Percentiles rank a stretch among this genome's conserved stretches.
phyloP scores from a whole-genome alignment of 2,113 vertebrate species.

The Anarhynchus alexandrinus region DNA sequence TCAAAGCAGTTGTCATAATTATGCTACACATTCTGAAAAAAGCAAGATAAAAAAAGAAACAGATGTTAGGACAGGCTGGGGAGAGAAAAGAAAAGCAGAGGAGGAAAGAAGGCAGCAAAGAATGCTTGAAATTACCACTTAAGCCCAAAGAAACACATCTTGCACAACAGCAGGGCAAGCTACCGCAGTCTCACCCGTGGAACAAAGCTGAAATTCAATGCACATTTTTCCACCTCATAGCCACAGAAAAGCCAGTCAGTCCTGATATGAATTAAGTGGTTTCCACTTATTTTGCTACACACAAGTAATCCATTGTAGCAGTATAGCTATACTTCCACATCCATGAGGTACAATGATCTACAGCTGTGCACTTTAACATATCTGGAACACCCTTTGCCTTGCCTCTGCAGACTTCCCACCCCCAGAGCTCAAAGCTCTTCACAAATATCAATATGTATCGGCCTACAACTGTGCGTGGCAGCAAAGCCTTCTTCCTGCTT shows the following conservation, averaged over 20 bases:
- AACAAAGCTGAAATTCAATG: neutral
- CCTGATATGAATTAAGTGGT: neutral
- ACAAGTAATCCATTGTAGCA: neutral
- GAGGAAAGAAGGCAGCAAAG: neutral
- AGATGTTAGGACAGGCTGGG: neutral
- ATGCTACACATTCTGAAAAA: neutral
- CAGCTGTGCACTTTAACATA: neutral
- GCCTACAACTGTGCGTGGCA: neutral
- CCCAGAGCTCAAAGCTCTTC: neutral
- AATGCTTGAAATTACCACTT: neutral
- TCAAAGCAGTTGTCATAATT: slow-evolving; percentile 26
- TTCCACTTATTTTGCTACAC: neutral
- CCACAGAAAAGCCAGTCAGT: neutral
- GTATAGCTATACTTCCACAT: neutral
- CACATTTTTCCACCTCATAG: neutral
- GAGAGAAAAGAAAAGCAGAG: neutral
- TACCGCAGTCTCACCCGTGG: neutral
- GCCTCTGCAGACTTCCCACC: neutral
- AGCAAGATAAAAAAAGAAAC: neutral
- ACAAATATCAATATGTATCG: neutral
- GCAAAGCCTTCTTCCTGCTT: neutral
- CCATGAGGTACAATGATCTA: neutral
- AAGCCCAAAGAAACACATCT: neutral
- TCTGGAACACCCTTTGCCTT: neutral
- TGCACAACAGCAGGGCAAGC: neutral